Conservation (phyloP, 2,113 vertebrate genomes). For the Marmota flaviventris region DNA sequence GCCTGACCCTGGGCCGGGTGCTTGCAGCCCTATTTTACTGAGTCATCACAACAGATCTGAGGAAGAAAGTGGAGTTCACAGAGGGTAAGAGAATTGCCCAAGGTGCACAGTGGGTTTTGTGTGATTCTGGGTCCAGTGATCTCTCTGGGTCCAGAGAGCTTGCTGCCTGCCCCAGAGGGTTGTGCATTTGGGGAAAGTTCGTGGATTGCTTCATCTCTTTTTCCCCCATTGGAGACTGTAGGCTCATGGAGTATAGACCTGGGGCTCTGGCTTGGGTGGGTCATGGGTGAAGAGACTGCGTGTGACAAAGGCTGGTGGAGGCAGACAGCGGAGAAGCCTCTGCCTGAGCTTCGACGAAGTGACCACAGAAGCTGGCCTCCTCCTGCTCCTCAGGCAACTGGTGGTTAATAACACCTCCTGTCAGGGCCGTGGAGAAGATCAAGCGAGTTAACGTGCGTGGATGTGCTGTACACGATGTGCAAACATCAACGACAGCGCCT, state of each 20-base stretch:
- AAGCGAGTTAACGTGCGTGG: not conserved
- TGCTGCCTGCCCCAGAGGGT: not conserved
- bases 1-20: not conserved
- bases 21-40: not conserved
- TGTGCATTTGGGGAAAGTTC: not conserved
- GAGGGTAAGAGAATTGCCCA: not conserved
- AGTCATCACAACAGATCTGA: not conserved
- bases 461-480: not conserved
- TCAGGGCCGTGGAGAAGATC: not conserved
- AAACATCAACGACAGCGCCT: constrained; percentile 37
- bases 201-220: not conserved
- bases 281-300: not conserved
- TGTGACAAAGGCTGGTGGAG: not conserved
- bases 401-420: not conserved
- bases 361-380: not conserved
- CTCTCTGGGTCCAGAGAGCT: not conserved
- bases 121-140: not conserved
- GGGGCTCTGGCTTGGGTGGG: not conserved
- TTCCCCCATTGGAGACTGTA: not conserved
- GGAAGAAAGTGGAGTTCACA: not conserved
- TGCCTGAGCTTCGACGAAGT: not conserved
- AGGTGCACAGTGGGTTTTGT: not conserved
- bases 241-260: not conserved
- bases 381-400: not conserved
- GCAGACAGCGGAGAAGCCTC: not conserved